Base-by-base conservation (phyloP, 2,797 vertebrate species). In the Tauraco hartlaubi region DNA sequence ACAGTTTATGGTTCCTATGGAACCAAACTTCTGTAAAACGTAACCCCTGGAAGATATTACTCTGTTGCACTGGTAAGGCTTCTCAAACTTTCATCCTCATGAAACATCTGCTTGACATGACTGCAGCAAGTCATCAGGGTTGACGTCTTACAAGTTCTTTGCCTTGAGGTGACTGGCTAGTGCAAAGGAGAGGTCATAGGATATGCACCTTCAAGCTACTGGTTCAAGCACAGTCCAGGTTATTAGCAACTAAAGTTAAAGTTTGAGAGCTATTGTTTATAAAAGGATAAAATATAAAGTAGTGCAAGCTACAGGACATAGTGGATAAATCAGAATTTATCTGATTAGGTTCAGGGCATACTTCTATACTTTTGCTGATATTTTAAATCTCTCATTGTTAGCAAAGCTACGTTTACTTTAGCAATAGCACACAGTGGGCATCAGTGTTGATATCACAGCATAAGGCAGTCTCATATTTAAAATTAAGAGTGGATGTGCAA, bases 61-160 rank as follows among this genome's bases (percentile, higher is more conserved):
- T 97, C 90, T 96, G 88, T 82, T 94, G 83, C 80, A 81, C 28
- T 72, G 29, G 31, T 83, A 93, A 92, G 19, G 85, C 31, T 96
- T 94, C 62, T 90, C 7, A 26, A 77, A 90, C 74, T 93, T 92
- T 82, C 85, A 89, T 39, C 51, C 80, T 94, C 69, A 59, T 95
- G 96, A 58, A 94, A 93, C 76, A 77, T 87, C 56, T 90, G 90
- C 87, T 82, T 85, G 67, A 86, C 88, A 69, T 87, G 81, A 96
- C 94, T 92, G 88, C 91, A 96, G 72, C 61, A 92, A 74, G 28
- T 63, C 71, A 83, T 35, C 22, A 43, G 54, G 26, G 37, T 73
- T 95, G 92, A 66, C 17, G 4, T 84, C 41, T 88, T 76, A 39
- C 76, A 79, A 93, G 73, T 78, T 88, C 83, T 80, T 85, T 91